A percentile compares a stretch with the other conserved stretches of the same genome.
These are phyloP conservation scores for Platalea minor DNA, from an alignment of 2,797 vertebrate species.

Conservation along the genomic window DNA sequence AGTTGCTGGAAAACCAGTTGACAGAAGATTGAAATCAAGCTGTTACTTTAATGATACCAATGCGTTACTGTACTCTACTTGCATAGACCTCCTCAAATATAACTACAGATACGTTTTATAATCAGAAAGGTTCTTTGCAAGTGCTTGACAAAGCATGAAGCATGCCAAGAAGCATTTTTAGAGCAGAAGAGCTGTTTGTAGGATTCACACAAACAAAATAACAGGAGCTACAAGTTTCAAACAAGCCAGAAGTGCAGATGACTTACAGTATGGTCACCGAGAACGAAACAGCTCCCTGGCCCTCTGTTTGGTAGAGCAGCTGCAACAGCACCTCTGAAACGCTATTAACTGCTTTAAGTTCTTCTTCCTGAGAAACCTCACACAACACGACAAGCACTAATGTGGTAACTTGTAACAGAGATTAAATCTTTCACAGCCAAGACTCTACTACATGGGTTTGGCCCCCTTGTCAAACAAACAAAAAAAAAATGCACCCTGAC, in stretches of 20 bases:
- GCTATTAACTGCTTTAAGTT: background rate
- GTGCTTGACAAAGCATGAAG: background rate
- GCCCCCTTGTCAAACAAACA: background rate
- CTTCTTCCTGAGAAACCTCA: background rate
- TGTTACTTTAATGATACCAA: background rate
- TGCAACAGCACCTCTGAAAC: background rate
- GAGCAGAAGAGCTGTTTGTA: background rate
- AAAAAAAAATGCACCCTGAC: background rate
- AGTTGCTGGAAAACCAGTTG: background rate
- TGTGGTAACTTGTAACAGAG: background rate
- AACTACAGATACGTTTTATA: background rate
- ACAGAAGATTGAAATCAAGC: constrained; percentile 10
- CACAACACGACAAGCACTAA: background rate
- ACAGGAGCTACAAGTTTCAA: background rate
- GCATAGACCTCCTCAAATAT: background rate
- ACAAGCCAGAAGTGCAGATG: background rate
- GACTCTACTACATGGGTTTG: background rate
- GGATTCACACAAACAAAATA: background rate
- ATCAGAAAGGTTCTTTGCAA: background rate
- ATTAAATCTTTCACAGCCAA: background rate
- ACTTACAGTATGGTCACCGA: background rate
- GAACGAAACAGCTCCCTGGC: background rate
- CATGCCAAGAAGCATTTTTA: background rate
- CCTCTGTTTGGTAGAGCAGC: background rate
- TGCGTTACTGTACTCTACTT: background rate